Percentiles rank a stretch among this genome's conserved stretches.
Evolutionary conservation across 2,797 vertebrate genomes (phyloP).

Genomic region (Coregonus suidteri): DNA sequence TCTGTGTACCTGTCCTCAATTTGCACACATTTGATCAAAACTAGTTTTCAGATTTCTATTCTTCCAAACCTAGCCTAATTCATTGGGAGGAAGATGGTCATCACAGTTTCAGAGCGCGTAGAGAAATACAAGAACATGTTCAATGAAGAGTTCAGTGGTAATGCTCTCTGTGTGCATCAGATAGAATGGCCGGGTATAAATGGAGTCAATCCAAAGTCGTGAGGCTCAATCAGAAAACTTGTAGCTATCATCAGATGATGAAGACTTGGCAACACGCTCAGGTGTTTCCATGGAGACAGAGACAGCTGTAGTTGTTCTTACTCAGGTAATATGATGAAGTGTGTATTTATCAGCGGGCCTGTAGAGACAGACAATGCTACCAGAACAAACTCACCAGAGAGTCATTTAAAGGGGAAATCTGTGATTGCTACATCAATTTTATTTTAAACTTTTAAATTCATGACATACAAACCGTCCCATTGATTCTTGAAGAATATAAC

Average conservation of each 20-base stretch:
- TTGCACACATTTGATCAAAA: neutral
- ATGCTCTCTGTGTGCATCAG: too few relatives aligned
- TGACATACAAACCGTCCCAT: neutral
- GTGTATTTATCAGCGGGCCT: conserved; percentile 24
- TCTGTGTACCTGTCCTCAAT: neutral
- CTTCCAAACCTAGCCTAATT: neutral
- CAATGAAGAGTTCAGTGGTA: neutral
- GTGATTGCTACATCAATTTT: neutral
- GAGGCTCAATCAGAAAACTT: conserved; percentile 1
- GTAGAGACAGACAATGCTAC: neutral
- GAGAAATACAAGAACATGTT: neutral
- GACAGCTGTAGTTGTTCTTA: conserved; percentile 32
- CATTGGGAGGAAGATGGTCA: neutral
- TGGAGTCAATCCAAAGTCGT: neutral
- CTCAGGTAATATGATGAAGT: conserved; percentile 44
- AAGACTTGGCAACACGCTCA: conserved; percentile 12
- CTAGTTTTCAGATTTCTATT: neutral
- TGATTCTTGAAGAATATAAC: neutral
- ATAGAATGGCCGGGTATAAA: neutral
- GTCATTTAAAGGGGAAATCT: neutral
- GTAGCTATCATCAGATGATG: conserved; percentile 12
- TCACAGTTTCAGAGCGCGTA: neutral
- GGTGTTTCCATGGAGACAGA: conserved; percentile 58
- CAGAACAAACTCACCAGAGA: neutral
- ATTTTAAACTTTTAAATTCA: neutral